Conservation (phyloP, 1,140 invertebrate species). For the Eurosta solidaginis region DNA sequence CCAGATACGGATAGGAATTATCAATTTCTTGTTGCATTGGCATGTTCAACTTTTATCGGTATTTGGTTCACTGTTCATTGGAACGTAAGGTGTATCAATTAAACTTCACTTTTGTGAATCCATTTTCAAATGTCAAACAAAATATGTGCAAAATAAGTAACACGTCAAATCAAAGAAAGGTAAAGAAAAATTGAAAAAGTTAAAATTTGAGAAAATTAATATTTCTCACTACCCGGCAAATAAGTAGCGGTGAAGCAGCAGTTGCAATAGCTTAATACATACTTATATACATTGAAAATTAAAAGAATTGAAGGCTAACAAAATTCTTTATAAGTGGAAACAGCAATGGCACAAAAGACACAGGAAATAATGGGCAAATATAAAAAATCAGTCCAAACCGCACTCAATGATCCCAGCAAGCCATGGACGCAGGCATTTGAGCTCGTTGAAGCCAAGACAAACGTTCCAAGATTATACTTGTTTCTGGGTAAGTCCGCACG, state of each 20-base stretch:
- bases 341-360: conserved; percentile 18
- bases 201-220: conserved; percentile 4
- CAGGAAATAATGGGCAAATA: conserved; percentile 29
- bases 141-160: not conserved
- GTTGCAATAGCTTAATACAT: not conserved
- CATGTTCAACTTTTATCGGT: not conserved
- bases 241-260: not conserved
- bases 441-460: conserved; percentile 31
- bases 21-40: too few relatives aligned
- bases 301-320: not conserved
- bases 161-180: too few relatives aligned
- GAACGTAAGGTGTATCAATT: conserved; percentile 1
- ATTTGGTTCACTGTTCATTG: not conserved
- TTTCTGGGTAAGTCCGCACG: conserved; percentile 35
- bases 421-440: conserved; percentile 34
- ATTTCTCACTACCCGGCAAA: not conserved
- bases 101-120: not conserved
- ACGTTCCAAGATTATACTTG: conserved; percentile 33
- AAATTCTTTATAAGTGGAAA: not conserved
- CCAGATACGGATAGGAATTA: too few relatives aligned
- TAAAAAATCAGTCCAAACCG: conserved; percentile 25
- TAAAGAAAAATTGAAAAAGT: conserved; percentile 2
- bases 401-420: conserved; percentile 33
- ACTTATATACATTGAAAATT: too few relatives aligned
- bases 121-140: not conserved